Base-by-base conservation (phyloP, 2,888 invertebrate genomes). In the Epistrophe eligans region DNA sequence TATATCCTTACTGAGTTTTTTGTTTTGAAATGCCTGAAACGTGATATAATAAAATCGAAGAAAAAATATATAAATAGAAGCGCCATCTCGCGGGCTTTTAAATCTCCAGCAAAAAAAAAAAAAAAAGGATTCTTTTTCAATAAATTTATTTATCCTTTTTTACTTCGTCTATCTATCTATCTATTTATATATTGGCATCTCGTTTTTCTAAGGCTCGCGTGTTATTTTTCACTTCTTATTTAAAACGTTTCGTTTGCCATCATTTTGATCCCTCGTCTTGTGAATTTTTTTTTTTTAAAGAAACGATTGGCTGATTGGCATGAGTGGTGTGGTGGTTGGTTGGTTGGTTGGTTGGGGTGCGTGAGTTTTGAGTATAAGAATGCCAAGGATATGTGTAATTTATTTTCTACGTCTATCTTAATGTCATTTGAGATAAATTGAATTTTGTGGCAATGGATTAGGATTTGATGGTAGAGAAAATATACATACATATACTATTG, bases 391-490 rank as follows among this genome's bases (percentile, higher is more conserved):
- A 84, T 77, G 64, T 81, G 85, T 82, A 82, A 85, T 85, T 82
- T 85, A 85, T 87, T 76, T 83, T 79, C 76, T 76, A 66, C 79
- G 83, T 87, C 66, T 87, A 79, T 83, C 79, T 82, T 83, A 79
- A 87, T 87, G 87, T 83, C 87, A 87, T 87, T 87, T 50, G 87
- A 87, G 79, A 83, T 87, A 83, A 87, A 87, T 87, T 87, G 83
- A 87, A 87, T 87, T 43, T 83, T 87, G 87, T 64, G 83, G 87
- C 79, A 79, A 87, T 79, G 87, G 79, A 79, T 83, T 79, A 62
- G 28, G 48, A 15, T 8, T 38, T 58, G 72, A 48, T 32, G 32
- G 28, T 28, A 13, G 13, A 13, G 17, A 13, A 17, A 13, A 52
- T 48, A 13, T 19, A 15, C 24, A 8, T 1, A 19, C 2, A 24